These are phyloP conservation scores for Leptinotarsa peninsularis DNA, from an alignment of 2,888 invertebrate species.

Conservation along the genomic window DNA sequence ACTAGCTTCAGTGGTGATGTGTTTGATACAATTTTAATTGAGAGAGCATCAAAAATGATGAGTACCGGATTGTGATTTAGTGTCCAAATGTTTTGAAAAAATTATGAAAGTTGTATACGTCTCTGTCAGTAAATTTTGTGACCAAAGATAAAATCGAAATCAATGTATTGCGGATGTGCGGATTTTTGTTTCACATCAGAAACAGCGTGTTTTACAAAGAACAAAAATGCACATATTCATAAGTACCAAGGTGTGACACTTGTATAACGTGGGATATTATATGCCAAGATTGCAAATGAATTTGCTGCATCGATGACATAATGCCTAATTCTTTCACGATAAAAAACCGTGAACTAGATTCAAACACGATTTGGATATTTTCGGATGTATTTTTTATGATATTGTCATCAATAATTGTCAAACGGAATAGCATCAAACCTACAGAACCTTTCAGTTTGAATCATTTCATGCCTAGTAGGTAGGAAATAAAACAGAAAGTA, in stretches of 20 bases:
- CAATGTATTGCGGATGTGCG: too few species aligned
- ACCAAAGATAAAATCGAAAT: too few species aligned
- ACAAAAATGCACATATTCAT: neutral
- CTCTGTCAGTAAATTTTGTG: too few species aligned
- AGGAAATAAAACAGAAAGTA: neutral
- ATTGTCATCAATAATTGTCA: constrained; percentile 3
- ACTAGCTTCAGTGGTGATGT: too few species aligned
- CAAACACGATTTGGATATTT: neutral
- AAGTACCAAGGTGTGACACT: neutral
- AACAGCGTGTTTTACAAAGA: neutral
- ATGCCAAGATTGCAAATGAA: neutral
- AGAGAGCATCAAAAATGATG: too few species aligned
- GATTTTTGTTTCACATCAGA: too few species aligned
- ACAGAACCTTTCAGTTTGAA: neutral
- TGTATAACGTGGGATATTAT: constrained; percentile 1
- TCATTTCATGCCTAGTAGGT: neutral
- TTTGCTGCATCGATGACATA: constrained; percentile 1
- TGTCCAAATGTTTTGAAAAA: too few species aligned
- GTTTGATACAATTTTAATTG: too few species aligned
- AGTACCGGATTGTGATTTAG: too few species aligned
- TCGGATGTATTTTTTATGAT: neutral
- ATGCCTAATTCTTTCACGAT: neutral
- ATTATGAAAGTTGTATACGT: too few species aligned
- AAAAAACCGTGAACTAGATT: neutral
- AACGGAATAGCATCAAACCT: neutral